Evolutionary conservation across 1,140 invertebrate genomes (phyloP), one percentile per base, ranked within the genome.

Genomic region (Drosophila lini): DNA sequence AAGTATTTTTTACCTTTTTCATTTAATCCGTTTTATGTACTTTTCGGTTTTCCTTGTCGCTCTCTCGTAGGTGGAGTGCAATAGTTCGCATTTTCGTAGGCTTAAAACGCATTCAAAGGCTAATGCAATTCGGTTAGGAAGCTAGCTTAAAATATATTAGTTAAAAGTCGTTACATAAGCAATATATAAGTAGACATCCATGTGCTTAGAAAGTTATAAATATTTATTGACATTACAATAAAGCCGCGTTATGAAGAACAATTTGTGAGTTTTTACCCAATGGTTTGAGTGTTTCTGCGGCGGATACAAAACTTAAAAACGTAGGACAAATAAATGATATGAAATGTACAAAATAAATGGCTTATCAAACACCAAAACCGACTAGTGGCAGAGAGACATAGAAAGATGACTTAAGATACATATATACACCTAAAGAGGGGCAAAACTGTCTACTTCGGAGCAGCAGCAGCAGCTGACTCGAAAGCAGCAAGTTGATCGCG

Each of bases 151-250:
- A 74, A 53, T 69, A 47, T 80, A 75, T 80, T 86, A 86, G 83
- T 88, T 88, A 73, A 71, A 81, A 83, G 76, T 83, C 80, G 80
- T 86, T 86, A 89, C 61, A 80, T 86, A 89, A 86, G 83, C 80
- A 88, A 88, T 88, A 88, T 88, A 89, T 88, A 88, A 89, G 84
- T 89, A 89, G 84, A 88, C 73, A 88, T 88, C 65, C 77, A 84
- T 88, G 84, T 88, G 84, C 84, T 88, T 88, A 88, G 84, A 88
- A 84, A 74, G 84, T 88, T 88, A 88, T 78, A 70, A 68, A 88
- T 88, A 88, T 88, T 88, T 84, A 88, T 88, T 86, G 65, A 74
- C 74, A 88, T 70, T 84, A 80, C 74, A 88, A 88, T 88, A 88
- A 88, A 88, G 78, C 67, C 64, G 77, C 84, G 83, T 89, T 86